Conservation (phyloP, 2,113 vertebrate species). For the Callipepla squamata region DNA sequence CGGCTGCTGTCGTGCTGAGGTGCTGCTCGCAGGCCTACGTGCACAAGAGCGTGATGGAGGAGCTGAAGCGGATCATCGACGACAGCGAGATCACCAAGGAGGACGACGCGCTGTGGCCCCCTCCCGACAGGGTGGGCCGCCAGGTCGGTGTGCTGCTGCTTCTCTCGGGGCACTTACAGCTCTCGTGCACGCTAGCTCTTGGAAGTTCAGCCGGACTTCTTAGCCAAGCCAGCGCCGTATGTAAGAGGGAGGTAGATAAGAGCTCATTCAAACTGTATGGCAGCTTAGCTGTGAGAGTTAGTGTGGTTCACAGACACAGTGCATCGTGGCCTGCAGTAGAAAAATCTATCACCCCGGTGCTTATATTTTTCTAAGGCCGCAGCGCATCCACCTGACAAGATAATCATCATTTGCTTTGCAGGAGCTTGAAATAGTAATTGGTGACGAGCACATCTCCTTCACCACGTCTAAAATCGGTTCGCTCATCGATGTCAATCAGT, state of each 20-base stretch:
- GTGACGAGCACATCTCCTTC: constrained; percentile 99
- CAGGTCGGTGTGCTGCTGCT: constrained; percentile 81
- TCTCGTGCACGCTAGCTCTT: rapidly evolving
- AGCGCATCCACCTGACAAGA: neutral
- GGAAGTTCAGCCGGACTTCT: neutral
- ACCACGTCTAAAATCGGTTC: constrained; percentile 99
- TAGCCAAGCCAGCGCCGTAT: neutral
- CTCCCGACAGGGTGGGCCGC: constrained; percentile 94
- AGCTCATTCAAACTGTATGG: rapidly evolving
- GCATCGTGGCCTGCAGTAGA: neutral
- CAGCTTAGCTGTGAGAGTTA: neutral
- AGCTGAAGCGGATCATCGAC: constrained; percentile 97
- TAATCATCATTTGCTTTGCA: constrained; percentile 43
- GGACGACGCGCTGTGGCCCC: constrained; percentile 96
- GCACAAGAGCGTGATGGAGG: constrained; percentile 99
- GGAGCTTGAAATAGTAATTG: constrained; percentile 98
- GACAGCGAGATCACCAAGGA: constrained; percentile 99
- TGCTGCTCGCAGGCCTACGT: constrained; percentile 87
- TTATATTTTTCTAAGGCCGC: neutral
- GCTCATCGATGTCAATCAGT: constrained; percentile 98
- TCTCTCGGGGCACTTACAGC: neutral
- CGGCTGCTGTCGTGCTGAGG: rapidly evolving
- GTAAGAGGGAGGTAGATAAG: neutral
- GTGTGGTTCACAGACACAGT: rapidly evolving
- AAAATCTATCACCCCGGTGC: neutral